A percentile compares a stretch with the other conserved stretches of the same genome.
These are phyloP conservation scores for Oscheius onirici DNA, from an alignment of 2,888 invertebrate genomes.

Conservation along the genomic window DNA sequence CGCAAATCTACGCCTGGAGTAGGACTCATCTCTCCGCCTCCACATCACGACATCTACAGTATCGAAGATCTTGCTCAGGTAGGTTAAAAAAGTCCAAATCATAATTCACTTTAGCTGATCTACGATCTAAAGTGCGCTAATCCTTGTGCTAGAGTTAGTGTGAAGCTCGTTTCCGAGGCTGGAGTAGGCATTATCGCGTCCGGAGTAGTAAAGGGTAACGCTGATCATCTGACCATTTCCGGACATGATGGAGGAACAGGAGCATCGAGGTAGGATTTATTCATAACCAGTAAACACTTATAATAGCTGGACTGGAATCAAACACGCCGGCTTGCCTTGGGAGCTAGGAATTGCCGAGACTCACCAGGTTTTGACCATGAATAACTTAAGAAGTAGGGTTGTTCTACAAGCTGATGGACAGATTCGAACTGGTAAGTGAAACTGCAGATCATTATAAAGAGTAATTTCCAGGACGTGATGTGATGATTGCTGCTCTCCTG, in stretches of 20 bases:
- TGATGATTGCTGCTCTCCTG: conserved; percentile 90
- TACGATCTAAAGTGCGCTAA: conserved; percentile 98
- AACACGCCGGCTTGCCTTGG: conserved; percentile 96
- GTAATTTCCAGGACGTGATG: conserved; percentile 82
- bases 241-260: conserved; percentile 99
- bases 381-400: conserved; percentile 81
- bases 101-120: conserved; percentile 78
- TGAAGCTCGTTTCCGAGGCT: conserved; percentile 96
- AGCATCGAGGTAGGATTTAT: conserved; percentile 75
- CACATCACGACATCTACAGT: conserved; percentile 99
- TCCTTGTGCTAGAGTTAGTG: conserved; percentile 91
- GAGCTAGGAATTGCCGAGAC: conserved; percentile 97
- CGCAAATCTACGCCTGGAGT: conserved; percentile 96
- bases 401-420: conserved; percentile 96
- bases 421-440: conserved; percentile 81
- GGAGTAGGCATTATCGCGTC: conserved; percentile 99
- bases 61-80: conserved; percentile 96
- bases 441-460: background rate
- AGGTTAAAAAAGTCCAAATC: background rate
- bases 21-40: conserved; percentile 96
- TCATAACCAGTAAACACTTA: background rate
- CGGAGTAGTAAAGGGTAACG: conserved; percentile 96
- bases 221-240: conserved; percentile 96
- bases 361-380: conserved; percentile 81
- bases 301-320: conserved; percentile 92